Base-by-base conservation (phyloP, 2,888 invertebrate species). In the Camponotus fellah region DNA sequence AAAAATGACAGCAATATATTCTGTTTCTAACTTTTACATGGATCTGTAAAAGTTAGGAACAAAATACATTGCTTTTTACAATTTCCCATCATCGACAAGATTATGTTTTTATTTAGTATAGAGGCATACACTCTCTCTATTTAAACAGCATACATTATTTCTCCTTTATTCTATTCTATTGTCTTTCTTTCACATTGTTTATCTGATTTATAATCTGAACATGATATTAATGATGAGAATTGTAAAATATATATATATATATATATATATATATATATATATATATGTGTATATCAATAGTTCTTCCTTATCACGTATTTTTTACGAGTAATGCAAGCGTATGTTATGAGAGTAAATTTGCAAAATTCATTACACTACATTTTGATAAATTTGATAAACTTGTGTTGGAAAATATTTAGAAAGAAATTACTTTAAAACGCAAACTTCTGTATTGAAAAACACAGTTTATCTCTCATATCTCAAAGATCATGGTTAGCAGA, bases 61-160 rank as follows among this genome's bases (percentile, higher is more conserved):
- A 53, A 8, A n/a, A 53, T 53, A 53, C 2, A 53, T 53, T n/a
- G 8, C 2, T 8, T 53, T 53, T 53, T n/a, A 58, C 12, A 21
- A 69, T 53, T 71, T 56, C 21, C 5, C 14, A 26, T 14, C 14
- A 14, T 43, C 3, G 14, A 71, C n/a, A 53, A 17, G n/a, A 56
- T 56, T 71, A 17, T 26, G 26, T 71, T 9, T 56, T 40, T 71
- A 37, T 53, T 49, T 71, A 69, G 37, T 56, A 8, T 56, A 8
- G 37, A 12, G 3, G 2, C 26, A 0, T 0, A 26, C 26, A 26
- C 26, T 26, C 26, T 26, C 26, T 26, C 21, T 71, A 0, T 56
- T 26, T 56, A 53, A 4, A 34, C 37, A 53, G 56, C 34, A 56
- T 53, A 56, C 21, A 14, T 56, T 56, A 56, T 4, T 56, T 65